Conservation (phyloP, 2,888 invertebrate genomes). For the Micoletzkya japonica region DNA sequence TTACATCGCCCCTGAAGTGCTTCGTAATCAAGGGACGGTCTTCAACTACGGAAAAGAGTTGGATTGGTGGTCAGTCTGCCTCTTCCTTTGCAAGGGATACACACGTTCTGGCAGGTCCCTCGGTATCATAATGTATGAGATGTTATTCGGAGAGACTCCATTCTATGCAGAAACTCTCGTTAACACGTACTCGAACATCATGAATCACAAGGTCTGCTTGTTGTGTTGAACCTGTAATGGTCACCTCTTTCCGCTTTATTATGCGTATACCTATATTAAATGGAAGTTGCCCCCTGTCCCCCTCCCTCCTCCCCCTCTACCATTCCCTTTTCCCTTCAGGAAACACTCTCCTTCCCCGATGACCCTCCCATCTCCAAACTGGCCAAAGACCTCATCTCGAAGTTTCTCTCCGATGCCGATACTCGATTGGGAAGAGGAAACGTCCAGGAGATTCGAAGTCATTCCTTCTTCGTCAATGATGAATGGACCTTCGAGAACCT, state of each 20-base stretch:
- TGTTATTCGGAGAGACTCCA: slow-evolving; percentile 93
- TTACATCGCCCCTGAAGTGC: slow-evolving; percentile 97
- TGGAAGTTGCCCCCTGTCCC: too few species aligned
- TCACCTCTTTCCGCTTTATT: background rate
- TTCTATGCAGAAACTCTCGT: slow-evolving; percentile 98
- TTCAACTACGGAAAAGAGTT: slow-evolving; percentile 93
- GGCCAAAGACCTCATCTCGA: slow-evolving; percentile 79
- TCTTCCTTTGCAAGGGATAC: too few species aligned
- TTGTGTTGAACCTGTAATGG: too few species aligned
- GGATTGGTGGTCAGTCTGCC: slow-evolving; percentile 67
- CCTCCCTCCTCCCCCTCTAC: too few species aligned
- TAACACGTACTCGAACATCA: slow-evolving; percentile 96
- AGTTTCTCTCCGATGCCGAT: slow-evolving; percentile 81
- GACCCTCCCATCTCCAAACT: background rate
- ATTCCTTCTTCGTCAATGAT: slow-evolving; percentile 92
- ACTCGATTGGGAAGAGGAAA: slow-evolving; percentile 80
- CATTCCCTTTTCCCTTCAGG: background rate
- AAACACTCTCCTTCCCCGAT: slow-evolving; percentile 15
- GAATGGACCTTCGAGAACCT: slow-evolving; percentile 97
- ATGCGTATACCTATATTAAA: too few species aligned
- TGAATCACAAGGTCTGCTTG: slow-evolving; percentile 94
- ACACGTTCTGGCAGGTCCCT: too few species aligned
- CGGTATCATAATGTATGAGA: slow-evolving; percentile 97
- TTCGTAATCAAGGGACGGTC: slow-evolving; percentile 92
- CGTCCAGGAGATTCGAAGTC: slow-evolving; percentile 89